Base-by-base conservation (phyloP, 2,113 vertebrate species). In the Amblyornis subalaris region DNA sequence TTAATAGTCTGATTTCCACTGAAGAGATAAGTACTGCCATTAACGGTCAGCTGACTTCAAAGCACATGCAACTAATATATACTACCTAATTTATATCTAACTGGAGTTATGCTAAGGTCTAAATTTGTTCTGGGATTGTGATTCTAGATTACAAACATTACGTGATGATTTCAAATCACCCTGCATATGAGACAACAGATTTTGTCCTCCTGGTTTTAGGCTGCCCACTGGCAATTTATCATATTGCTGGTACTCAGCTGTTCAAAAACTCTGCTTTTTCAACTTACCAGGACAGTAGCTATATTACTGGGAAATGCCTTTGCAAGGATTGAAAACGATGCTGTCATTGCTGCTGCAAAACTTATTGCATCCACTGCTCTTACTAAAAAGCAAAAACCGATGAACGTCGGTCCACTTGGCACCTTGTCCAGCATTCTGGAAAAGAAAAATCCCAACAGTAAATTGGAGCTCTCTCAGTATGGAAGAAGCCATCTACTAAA, bases 271-370 rank as follows among this genome's bases (percentile, higher is more conserved):
- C 8, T 11, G 14, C 0, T 69, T 91, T 91, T 88, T 31, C 67
- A 88, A 97, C 98, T 98, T 98, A 99, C 99, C 98, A 99, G 5
- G 60, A 99, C 98, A 90, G 99, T 99, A 9, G 99, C 99, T 96
- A 99, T 98, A 76, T 98, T 99, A 95, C 98, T 97, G 38, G 99
- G 99, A 96, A 99, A 99, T 53, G 98, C 97, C 89, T 99, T 97
- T 36, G 98, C 98, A 9, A 99, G 98, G 42, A 99, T 97, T 17
- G 99, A 98, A 90, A 98, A 99, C 0, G 99, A 98, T 0, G 99
- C 98, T 3, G 98, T 99, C 58, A 97, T 97, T 6, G 98, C 98
- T 38, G 98, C 99, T 9, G 98, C 96, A 85, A 99, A 99, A 47
- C 99, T 97, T 38, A 99, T 28, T 10, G 99, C 99, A 74, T 99